Base-by-base conservation (phyloP, 2,888 invertebrate species). In the Dyspetes luteomarginatus region DNA sequence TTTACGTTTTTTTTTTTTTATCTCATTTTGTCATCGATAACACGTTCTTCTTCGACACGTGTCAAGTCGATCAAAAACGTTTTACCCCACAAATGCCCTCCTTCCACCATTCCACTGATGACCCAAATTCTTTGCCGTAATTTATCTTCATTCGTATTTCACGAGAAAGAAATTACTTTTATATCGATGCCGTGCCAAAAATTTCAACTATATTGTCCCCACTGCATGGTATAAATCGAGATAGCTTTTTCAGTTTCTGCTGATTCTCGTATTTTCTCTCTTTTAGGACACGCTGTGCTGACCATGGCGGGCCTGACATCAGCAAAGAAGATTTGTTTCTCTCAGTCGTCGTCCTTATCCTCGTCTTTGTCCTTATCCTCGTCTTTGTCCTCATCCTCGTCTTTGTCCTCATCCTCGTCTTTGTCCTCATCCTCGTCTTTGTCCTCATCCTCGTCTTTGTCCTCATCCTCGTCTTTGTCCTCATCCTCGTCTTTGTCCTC, bases 161-260 rank as follows among this genome's bases (percentile, higher is more conserved):
- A n/a, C 36, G n/a, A 17, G 67, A 26, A 45, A 60, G 62, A 15
- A 17, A 9, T 26, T 24, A 7, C 50, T 1, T 24, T 2, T 36
- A 55, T 55, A 55, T 68, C 55, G 41, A 55, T 36, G 50, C 26
- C 60, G 68, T 60, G 67, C 43, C 60, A 60, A 19, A 60, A 68
- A 26, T 58, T n/a, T 28, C 43, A 50, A 68, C 41, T 17, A 22
- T 9, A 17, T 64, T 12, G 36, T 12, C 36, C 36, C 2, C 12
- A 12, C 36, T 55, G 24, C 9, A 28, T 69, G 17, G 24, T 19
- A 26, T 19, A 45, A 24, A 17, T 36, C 28, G n/a, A 30, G 24
- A 69, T 24, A 69, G 45, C 19, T 56, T 71, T 9, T 36, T 55
- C 19, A 22, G 22, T 69, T 71, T 55, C 36, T 26, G 77, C 69